These are phyloP conservation scores for Leptodirus hochenwartii DNA, from an alignment of 2,888 invertebrate species.

Conservation along the genomic window DNA sequence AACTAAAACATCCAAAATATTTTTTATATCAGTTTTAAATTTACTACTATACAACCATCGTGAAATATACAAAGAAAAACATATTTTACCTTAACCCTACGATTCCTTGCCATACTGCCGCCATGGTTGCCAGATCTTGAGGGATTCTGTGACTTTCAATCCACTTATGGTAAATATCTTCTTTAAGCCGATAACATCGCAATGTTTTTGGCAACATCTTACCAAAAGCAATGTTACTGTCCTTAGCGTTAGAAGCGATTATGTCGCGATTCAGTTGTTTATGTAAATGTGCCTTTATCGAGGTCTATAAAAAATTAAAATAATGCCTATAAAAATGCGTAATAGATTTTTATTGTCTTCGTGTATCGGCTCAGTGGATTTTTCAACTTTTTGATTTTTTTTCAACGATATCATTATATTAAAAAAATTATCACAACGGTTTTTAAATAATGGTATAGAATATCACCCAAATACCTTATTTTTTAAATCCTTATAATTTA, in stretches of 20 bases:
- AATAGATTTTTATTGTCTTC: too few species aligned
- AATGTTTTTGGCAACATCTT: conserved; percentile 30
- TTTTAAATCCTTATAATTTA: too few species aligned
- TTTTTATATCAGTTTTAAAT: conserved; percentile 38
- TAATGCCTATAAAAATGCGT: too few species aligned
- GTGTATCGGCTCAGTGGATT: too few species aligned
- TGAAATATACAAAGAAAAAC: conserved; percentile 1
- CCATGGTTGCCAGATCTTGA: conserved; percentile 38
- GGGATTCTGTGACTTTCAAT: conserved; percentile 34
- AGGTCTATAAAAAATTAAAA: conserved; percentile 11
- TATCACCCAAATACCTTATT: too few species aligned
- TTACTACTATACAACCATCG: conserved; percentile 19
- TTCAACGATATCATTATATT: too few species aligned
- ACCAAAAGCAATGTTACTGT: conserved; percentile 34
- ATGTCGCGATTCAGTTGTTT: conserved; percentile 12
- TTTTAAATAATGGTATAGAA: too few species aligned
- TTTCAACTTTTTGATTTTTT: too few species aligned
- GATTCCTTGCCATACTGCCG: conserved; percentile 43
- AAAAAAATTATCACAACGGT: too few species aligned
- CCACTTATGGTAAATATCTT: conserved; percentile 35
- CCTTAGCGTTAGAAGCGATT: conserved; percentile 8
- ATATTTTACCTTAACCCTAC: conserved; percentile 36
- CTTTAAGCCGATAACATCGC: conserved; percentile 33
- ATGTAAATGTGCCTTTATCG: conserved; percentile 10
- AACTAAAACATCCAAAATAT: too few species aligned